A percentile compares a stretch with the other conserved stretches of the same genome.
Evolutionary conservation across 2,113 vertebrate genomes (phyloP).

Genomic region (Trochalopteron elliotii): DNA sequence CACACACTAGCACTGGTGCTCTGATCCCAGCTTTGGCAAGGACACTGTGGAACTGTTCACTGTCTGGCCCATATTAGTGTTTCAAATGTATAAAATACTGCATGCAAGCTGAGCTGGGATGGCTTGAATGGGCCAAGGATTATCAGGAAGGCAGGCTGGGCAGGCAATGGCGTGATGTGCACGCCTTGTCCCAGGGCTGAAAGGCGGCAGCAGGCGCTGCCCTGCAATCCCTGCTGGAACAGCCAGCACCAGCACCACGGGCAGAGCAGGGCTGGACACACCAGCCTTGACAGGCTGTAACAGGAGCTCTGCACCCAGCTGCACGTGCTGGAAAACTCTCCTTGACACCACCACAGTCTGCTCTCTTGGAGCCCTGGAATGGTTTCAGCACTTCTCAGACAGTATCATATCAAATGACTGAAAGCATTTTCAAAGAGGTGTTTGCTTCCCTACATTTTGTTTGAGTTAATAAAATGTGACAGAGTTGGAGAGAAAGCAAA

Average conservation of each 20-base stretch:
- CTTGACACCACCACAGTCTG: constrained; percentile 1
- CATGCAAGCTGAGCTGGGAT: neutral
- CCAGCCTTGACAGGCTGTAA: neutral
- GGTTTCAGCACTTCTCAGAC: constrained; percentile 48
- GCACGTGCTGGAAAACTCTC: neutral
- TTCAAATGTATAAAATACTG: neutral
- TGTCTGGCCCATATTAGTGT: neutral
- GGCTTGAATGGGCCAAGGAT: neutral
- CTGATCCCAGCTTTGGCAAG: neutral
- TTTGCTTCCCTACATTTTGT: neutral
- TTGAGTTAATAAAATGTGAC: constrained; percentile 34
- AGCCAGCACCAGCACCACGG: neutral
- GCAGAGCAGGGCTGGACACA: neutral
- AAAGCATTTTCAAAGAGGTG: constrained; percentile 38
- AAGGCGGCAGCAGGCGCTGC: neutral
- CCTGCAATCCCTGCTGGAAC: neutral
- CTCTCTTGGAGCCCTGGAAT: constrained; percentile 17
- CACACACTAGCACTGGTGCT: neutral
- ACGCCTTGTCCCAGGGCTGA: neutral
- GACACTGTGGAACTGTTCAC: neutral
- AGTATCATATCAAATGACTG: constrained; percentile 29
- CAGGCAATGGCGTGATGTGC: neutral
- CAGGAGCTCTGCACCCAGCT: constrained; percentile 44
- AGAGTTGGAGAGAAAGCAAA: constrained; percentile 44
- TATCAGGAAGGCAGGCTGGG: neutral